Percentiles rank a stretch among this genome's conserved stretches.
These are phyloP conservation scores for Pachyramphus minor DNA, from an alignment of 2,113 vertebrate genomes.

Conservation along the genomic window DNA sequence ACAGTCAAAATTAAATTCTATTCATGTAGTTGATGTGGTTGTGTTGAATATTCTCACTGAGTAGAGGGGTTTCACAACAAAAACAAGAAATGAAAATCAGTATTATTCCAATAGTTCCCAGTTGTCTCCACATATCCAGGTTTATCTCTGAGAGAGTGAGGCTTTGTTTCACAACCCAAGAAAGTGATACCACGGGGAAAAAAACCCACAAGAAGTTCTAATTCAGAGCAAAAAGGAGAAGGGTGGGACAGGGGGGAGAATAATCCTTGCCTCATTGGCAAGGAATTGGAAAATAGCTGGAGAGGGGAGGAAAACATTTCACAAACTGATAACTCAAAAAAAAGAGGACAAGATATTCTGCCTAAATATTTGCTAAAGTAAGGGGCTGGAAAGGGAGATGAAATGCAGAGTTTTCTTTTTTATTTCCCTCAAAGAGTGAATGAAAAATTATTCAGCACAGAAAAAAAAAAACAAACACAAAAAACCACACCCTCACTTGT, in stretches of 20 bases:
- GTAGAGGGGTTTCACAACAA: not conserved
- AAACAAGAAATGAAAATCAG: not conserved
- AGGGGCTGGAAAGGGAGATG: not conserved
- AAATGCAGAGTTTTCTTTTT: not conserved
- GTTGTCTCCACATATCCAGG: not conserved
- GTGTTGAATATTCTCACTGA: not conserved
- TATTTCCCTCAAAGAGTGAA: not conserved
- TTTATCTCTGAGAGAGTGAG: not conserved
- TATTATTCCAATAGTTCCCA: not conserved
- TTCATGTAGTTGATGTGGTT: not conserved
- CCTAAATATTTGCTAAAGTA: not conserved
- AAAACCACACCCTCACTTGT: not conserved
- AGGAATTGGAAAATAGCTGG: not conserved
- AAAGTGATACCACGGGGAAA: not conserved
- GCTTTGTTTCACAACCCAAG: not conserved
- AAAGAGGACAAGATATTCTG: not conserved
- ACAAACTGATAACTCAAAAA: not conserved
- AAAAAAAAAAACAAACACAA: not conserved
- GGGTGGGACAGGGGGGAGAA: not conserved
- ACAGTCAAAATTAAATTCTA: not conserved
- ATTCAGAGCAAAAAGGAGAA: not conserved
- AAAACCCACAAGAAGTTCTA: not conserved
- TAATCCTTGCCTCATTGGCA: not conserved
- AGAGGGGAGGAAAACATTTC: not conserved
- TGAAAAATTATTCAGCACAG: slow-evolving; percentile 5